These are phyloP conservation scores for Sinelater perroti DNA, from an alignment of 2,888 invertebrate genomes.

Conservation along the genomic window DNA sequence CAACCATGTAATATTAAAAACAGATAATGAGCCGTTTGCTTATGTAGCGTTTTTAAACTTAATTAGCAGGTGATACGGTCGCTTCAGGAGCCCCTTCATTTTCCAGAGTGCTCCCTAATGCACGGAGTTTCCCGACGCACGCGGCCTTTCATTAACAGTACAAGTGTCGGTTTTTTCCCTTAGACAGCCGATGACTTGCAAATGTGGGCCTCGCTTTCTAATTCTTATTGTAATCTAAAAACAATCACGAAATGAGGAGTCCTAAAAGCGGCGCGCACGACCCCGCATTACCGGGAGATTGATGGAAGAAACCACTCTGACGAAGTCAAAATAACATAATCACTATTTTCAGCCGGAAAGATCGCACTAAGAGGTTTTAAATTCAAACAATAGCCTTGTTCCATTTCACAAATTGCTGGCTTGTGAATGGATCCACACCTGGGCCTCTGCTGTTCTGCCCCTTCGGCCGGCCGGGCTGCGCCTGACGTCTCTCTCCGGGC, in stretches of 20 bases:
- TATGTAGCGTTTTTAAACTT: no score
- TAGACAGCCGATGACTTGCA: constrained; percentile 26
- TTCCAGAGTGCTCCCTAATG: no score
- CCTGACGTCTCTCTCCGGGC: constrained; percentile 17
- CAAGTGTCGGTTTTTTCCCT: constrained; percentile 1
- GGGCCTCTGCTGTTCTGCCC: constrained; percentile 41
- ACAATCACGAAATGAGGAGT: constrained; percentile 32
- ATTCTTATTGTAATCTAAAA: constrained; percentile 36
- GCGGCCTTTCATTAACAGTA: constrained; percentile 1
- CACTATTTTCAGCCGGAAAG: constrained; percentile 50
- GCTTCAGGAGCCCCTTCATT: no score
- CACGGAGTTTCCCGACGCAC: no score
- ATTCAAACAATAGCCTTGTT: constrained; percentile 56
- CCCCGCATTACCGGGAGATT: constrained; percentile 33
- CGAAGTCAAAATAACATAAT: constrained; percentile 52
- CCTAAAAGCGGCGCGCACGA: constrained; percentile 25
- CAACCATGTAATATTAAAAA: no score
- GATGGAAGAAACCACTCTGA: constrained; percentile 36
- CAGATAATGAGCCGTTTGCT: no score
- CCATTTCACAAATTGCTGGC: constrained; percentile 56
- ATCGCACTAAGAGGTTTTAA: constrained; percentile 54
- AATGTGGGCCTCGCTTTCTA: constrained; percentile 25
- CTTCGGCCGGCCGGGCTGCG: constrained; percentile 19
- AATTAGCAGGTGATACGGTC: no score
- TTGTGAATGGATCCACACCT: constrained; percentile 49